Conservation (phyloP, 2,797 vertebrate genomes). For the Podargus strigoides region DNA sequence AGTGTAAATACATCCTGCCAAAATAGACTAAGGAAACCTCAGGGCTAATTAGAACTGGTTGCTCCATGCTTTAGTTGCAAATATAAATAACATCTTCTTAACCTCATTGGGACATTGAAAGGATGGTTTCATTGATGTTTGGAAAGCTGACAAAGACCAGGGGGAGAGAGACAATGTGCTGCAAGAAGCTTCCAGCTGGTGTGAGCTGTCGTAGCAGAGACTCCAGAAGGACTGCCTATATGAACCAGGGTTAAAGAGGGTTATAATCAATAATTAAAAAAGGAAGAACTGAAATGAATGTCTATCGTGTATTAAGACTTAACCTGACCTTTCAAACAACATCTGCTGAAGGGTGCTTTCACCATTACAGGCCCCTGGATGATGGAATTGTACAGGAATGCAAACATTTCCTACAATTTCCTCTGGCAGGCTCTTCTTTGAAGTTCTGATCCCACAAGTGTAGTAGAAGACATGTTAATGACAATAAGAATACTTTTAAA, state of each 20-base stretch:
- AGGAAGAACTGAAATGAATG: not conserved
- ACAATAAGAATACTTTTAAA: constrained; percentile 7
- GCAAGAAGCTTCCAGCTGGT: not conserved
- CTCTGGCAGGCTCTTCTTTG: constrained; percentile 40
- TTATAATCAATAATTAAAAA: not conserved
- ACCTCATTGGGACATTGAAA: not conserved
- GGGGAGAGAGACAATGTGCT: not conserved
- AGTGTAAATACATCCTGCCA: constrained; percentile 1
- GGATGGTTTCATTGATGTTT: not conserved
- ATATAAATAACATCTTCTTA: not conserved
- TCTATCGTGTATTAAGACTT: not conserved
- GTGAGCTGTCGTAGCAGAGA: not conserved
- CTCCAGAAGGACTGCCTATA: not conserved
- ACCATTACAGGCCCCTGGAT: constrained; percentile 13
- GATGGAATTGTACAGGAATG: constrained; percentile 49
- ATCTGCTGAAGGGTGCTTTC: constrained; percentile 31
- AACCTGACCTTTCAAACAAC: constrained; percentile 23
- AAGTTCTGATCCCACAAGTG: constrained; percentile 7
- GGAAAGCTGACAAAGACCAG: not conserved
- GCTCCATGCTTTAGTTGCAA: not conserved
- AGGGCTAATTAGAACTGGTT: not conserved
- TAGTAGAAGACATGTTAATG: not conserved
- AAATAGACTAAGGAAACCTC: not conserved
- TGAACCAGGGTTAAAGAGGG: not conserved
- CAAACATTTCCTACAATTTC: constrained; percentile 59